Percentiles rank a stretch among this genome's conserved stretches.
phyloP scores from a whole-genome alignment of 2,797 vertebrate genomes.

The Myiothlypis coronata region DNA sequence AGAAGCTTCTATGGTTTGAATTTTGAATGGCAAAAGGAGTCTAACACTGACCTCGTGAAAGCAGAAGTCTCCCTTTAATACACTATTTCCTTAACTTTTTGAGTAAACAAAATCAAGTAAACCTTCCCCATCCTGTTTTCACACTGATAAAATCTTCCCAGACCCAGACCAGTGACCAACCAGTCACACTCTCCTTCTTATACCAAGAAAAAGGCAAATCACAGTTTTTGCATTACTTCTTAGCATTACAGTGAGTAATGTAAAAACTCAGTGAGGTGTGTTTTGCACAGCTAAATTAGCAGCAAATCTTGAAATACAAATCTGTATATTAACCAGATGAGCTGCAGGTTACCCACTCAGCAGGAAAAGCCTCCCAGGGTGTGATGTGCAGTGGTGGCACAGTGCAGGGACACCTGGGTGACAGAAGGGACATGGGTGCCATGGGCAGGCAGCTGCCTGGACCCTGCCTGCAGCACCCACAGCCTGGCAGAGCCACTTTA shows the following conservation, averaged over 20 bases:
- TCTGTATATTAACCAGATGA: background rate
- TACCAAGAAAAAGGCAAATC: background rate
- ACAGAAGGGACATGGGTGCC: background rate
- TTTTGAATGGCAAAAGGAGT: background rate
- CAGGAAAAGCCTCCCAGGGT: background rate
- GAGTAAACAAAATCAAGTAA: background rate
- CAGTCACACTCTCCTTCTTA: background rate
- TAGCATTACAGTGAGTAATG: background rate
- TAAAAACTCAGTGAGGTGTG: background rate
- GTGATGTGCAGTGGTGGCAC: background rate
- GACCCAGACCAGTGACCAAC: background rate
- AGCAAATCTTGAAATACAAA: background rate
- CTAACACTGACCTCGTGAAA: accelerated
- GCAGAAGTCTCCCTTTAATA: background rate
- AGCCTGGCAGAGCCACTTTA: background rate
- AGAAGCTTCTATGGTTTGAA: too few species aligned
- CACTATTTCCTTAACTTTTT: background rate
- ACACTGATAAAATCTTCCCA: background rate
- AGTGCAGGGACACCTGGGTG: background rate
- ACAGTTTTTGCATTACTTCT: background rate
- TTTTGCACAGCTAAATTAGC: background rate
- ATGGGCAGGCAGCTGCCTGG: background rate
- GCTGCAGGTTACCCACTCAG: too few species aligned
- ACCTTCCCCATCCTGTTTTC: background rate
- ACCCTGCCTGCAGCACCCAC: background rate